Evolutionary conservation across 2,113 vertebrate species (phyloP).

Genomic region (Dolichallabes microphthalmus): DNA sequence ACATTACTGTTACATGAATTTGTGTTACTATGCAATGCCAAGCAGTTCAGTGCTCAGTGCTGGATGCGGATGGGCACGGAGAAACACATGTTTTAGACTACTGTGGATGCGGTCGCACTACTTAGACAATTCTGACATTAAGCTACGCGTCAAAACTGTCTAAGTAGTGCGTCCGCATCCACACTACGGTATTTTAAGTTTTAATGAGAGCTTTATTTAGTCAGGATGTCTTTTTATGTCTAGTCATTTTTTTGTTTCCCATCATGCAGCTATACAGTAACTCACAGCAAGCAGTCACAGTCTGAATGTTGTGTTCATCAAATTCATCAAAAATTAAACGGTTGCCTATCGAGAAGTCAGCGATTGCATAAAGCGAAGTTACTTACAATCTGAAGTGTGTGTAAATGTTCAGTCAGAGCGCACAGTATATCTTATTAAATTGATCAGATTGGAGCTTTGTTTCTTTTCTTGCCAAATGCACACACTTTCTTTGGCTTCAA

Average conservation of each 20-base stretch:
- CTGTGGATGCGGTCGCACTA: too few relatives aligned
- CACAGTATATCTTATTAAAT: background rate
- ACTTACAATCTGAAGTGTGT: background rate
- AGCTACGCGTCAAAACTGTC: too few relatives aligned
- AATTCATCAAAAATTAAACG: too few relatives aligned
- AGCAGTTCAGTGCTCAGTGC: too few relatives aligned
- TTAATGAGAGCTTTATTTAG: conserved; percentile 3
- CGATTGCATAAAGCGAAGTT: background rate
- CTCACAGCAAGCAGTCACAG: background rate
- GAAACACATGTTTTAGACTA: too few relatives aligned
- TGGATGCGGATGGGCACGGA: too few relatives aligned
- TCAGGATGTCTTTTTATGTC: conserved; percentile 23
- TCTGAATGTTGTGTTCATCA: background rate
- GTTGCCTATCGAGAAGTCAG: too few relatives aligned
- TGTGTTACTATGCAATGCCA: too few relatives aligned
- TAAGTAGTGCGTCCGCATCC: too few relatives aligned
- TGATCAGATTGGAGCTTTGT: background rate
- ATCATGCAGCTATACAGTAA: background rate
- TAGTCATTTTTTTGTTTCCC: background rate
- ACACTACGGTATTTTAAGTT: background rate
- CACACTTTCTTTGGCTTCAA: conserved; percentile 20
- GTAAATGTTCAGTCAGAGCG: background rate
- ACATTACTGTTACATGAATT: too few relatives aligned
- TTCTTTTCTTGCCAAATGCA: background rate
- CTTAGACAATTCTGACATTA: too few relatives aligned